Conservation (phyloP, 1,140 invertebrate genomes). For the Daktulosphaira vitifoliae region DNA sequence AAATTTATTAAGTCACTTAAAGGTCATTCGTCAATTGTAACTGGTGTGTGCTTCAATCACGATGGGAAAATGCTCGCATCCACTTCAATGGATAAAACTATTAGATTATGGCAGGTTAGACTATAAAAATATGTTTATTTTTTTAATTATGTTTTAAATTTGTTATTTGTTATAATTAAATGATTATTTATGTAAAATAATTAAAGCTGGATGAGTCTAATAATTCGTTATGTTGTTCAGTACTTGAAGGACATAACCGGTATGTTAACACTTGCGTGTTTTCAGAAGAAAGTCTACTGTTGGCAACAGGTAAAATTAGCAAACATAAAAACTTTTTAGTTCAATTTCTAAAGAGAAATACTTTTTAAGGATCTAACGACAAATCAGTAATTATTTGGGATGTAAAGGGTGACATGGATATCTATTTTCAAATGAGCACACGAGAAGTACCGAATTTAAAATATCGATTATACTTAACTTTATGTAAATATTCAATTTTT, state of each 20-base stretch:
- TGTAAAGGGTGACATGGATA: constrained; percentile 43
- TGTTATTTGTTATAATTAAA: constrained; percentile 20
- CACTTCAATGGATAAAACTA: constrained; percentile 59
- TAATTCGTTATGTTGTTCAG: constrained; percentile 44
- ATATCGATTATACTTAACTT: no score
- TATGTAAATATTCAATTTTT: background rate
- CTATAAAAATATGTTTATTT: background rate
- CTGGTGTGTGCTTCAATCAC: constrained; percentile 53
- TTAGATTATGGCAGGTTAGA: constrained; percentile 58
- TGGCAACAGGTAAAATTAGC: constrained; percentile 52
- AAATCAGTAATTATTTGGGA: constrained; percentile 59
- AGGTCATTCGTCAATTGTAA: constrained; percentile 49
- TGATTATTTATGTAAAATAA: constrained; percentile 12
- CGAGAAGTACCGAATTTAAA: background rate
- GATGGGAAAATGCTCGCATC: constrained; percentile 55
- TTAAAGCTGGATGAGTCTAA: constrained; percentile 34
- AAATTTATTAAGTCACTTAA: constrained; percentile 35
- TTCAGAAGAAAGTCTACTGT: constrained; percentile 52
- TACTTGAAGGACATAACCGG: constrained; percentile 54
- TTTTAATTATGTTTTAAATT: no score
- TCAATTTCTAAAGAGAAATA: no score
- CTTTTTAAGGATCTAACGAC: constrained; percentile 58
- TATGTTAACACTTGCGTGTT: constrained; percentile 67
- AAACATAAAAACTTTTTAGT: background rate
- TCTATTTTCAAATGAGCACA: constrained; percentile 7